Evolutionary conservation across 2,797 vertebrate species (phyloP), one percentile per base, ranked within the genome.

Genomic region (Typhlichthys eigenmanni): DNA sequence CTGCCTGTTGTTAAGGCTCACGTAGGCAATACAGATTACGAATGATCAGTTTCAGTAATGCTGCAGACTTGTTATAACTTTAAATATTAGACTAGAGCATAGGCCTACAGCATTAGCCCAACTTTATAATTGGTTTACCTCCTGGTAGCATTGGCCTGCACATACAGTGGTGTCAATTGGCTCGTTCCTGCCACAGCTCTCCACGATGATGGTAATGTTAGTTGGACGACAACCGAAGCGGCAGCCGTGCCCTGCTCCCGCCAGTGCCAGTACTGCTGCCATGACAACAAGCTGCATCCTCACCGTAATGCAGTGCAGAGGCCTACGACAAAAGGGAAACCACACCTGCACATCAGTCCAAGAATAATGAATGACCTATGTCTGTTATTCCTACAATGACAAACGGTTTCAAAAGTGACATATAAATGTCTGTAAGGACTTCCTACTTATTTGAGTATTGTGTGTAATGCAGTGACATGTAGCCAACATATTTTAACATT

Each of bases 101-200:
- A 3, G 24, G 4, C 0, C 24, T 29, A 29, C 24, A 29, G 24
- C 24, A 29, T 29, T 29, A 29, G 24, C 24, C 24, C 24, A 43
- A 43, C 38, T 43, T 43, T 7, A 43, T 8, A 43, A 43, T 43
- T 43, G 1, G 4, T 34, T 46, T 80, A 98, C 97, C 95, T 85
- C 60, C 1, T 92, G 92, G 58, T 79, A 84, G 83, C 97, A 99
- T 64, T 93, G 90, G 54, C 97, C 97, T 0, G 86, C 89, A 55
- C 97, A 99, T 74, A 93, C 91, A 0, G 93, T 95, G 69, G 95
- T 93, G 53, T 93, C 83, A 62, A 98, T 69, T 14, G 68, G 88
- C 56, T 93, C 82, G 3, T 79, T 93, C 79, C 80, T 82, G 58
- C 80, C 82, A 47, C 97, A 98, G 76, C 87, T 93, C 83, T 96